Percentiles rank a stretch among this genome's conserved stretches.
These are phyloP conservation scores for Iphiclides podalirius DNA, from an alignment of 2,888 invertebrate genomes.

Conservation along the genomic window DNA sequence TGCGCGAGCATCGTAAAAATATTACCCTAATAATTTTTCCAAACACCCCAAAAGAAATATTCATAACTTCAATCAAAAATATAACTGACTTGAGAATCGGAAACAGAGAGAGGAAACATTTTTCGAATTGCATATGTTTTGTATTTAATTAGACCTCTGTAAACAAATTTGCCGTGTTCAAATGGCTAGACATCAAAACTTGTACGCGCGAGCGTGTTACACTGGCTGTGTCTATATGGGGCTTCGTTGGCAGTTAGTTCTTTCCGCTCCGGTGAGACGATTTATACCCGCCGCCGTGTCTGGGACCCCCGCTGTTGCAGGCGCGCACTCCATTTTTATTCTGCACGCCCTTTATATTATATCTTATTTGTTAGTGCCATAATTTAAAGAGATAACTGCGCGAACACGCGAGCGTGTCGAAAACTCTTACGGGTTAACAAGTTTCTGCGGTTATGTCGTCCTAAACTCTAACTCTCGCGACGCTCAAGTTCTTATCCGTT, in stretches of 20 bases:
- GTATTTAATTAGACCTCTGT: too few species aligned
- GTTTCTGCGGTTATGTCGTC: too few species aligned
- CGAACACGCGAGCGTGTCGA: not conserved
- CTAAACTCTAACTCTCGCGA: too few species aligned
- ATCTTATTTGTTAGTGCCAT: slow-evolving; percentile 11
- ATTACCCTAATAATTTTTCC: too few species aligned
- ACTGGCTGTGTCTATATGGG: not conserved
- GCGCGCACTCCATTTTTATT: slow-evolving; percentile 16
- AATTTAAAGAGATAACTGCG: slow-evolving; percentile 1
- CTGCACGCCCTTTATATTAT: slow-evolving; percentile 7
- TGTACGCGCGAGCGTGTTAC: not conserved
- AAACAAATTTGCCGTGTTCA: too few species aligned
- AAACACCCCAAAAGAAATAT: too few species aligned
- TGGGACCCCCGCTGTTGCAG: slow-evolving; percentile 2
- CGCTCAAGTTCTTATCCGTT: too few species aligned
- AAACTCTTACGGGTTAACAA: not conserved
- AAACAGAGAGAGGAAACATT: too few species aligned
- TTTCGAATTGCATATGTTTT: too few species aligned
- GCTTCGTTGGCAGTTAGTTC: slow-evolving; percentile 10
- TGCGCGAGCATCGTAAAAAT: too few species aligned
- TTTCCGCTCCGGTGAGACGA: slow-evolving; percentile 15
- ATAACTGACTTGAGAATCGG: too few species aligned
- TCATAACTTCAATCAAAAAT: too few species aligned
- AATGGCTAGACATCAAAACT: not conserved
- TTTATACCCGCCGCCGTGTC: slow-evolving; percentile 6